Evolutionary conservation across 37 sponge, comb jelly and placozoan genomes (phyloP), one percentile per base, ranked within the genome.

Genomic region (Halichondria panicea): DNA sequence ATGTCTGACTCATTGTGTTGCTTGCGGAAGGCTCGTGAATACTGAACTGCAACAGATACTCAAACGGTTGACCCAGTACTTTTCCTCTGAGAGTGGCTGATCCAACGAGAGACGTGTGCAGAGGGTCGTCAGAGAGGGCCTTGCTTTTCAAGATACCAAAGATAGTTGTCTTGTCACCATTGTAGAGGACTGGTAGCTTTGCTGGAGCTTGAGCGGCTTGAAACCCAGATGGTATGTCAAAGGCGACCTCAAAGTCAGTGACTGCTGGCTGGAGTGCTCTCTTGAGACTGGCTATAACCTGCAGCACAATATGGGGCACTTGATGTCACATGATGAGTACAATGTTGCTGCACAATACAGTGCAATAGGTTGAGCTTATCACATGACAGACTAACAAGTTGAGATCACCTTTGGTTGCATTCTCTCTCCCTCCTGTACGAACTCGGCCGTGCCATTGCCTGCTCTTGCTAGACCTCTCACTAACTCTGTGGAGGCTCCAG

Each of bases 381-480:
- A 18, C 13, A 15, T 48, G 11, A 48, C 11, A 18, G 52, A 11
- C 11, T 11, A 48, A n/a, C n/a, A n/a, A n/a, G 63, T 27, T 30
- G 11, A 37, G 46, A 56, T 12, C 55, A 89, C 89, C 80, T 92
- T 92, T 13, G 89, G 76, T 21, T 88, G 89, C 89, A 92, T 88
- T 33, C 86, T 74, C 78, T 92, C 93, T 63, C 80, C 86, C 22
- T 79, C 71, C 35, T 81, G 68, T 24, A 87, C 72, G 52, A 90
- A 90, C 57, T 87, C 84, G 32, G 85, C 78, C 15, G 78, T 82
- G 9, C 94, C 94, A 72, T 74, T 73, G 2, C 94, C 94, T 72
- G 87, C 86, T 52, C 44, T 55, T 6, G 95, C 95, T 41, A 94
- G 34, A 3, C 95, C 95, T 27, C 84, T 88, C 33, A 94, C 95